Base-by-base conservation (phyloP, 2,797 vertebrate species). In the Acanthopagrus latus region DNA sequence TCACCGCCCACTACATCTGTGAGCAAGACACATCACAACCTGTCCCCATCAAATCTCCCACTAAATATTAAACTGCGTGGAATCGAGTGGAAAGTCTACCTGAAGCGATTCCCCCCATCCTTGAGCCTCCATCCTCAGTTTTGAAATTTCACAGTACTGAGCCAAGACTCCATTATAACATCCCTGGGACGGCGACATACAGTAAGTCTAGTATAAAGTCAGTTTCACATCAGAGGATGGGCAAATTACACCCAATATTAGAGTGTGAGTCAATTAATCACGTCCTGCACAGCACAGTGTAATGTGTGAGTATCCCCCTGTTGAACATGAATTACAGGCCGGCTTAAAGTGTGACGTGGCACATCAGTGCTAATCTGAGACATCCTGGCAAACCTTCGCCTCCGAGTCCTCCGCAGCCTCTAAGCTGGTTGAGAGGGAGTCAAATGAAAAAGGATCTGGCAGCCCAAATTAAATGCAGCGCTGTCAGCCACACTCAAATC, bases 361-460 rank as follows among this genome's bases (percentile, higher is more conserved):
- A 92, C 93, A 92, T 92, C 90, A 93, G 78, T 77, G 82, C 88
- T 94, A 95, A 95, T 94, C 93, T 92, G 88, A 92, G 89, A 91
- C 92, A 92, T 93, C 90, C 92, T 87, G 77, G 91, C 88, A 93
- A 94, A 92, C 91, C 92, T 89, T 94, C 84, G 88, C 91, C 89
- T 90, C 83, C 80, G 79, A 92, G 93, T 92, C 86, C 83, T 92
- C 88, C 21, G 70, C 88, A 93, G 91, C 89, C 91, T 94, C 90
- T 95, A 94, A 93, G 93, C 93, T 85, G 91, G 92, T 89, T 93
- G 91, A 93, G 92, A 89, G 88, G 88, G 88, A 93, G 89, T 92
- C 90, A 93, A 94, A 94, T 93, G 90, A 95, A 94, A 94, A 94
- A 92, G 94, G 92, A 93, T 95, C 90, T 93, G 93, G 94, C 93